Percentiles rank a stretch among this genome's conserved stretches.
These are phyloP conservation scores for Drosophila parabipectinata DNA, from an alignment of 1,140 invertebrate genomes.

Conservation along the genomic window DNA sequence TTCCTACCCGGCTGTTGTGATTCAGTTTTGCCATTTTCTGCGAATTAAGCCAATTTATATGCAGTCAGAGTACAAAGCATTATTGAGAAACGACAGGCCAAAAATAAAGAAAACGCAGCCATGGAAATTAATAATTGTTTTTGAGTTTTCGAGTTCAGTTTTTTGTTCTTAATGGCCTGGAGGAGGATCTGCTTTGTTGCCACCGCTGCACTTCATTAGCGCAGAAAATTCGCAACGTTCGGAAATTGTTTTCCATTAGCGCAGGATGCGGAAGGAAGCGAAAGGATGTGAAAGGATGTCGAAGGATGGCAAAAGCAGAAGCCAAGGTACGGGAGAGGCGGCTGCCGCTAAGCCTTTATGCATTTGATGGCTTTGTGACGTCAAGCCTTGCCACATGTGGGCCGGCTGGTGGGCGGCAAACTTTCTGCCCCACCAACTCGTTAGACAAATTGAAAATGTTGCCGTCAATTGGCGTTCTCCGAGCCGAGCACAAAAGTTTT, in stretches of 20 bases:
- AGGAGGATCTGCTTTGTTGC: slow-evolving; percentile 15
- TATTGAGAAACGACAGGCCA: slow-evolving; percentile 24
- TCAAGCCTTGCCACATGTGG: slow-evolving; percentile 46
- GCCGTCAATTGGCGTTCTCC: slow-evolving; percentile 72
- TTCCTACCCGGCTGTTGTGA: slow-evolving; percentile 32
- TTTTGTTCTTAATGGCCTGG: slow-evolving; percentile 46
- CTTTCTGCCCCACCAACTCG: slow-evolving; percentile 63
- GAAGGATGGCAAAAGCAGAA: neutral
- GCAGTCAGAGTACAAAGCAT: slow-evolving; percentile 40
- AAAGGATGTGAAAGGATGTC: neutral
- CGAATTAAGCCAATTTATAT: slow-evolving; percentile 81
- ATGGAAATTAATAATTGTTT: slow-evolving; percentile 67
- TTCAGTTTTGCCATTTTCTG: slow-evolving; percentile 68
- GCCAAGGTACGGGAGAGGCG: neutral
- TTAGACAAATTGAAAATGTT: slow-evolving; percentile 81
- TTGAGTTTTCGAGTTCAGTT: slow-evolving; percentile 34
- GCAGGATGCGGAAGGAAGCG: slow-evolving; percentile 13
- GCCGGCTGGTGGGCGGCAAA: slow-evolving; percentile 52
- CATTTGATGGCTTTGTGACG: slow-evolving; percentile 77
- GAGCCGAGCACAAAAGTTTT: slow-evolving; percentile 44
- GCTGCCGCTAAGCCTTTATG: slow-evolving; percentile 75
- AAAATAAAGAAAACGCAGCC: slow-evolving; percentile 36
- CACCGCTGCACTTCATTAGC: slow-evolving; percentile 66
- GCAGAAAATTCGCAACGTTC: slow-evolving; percentile 55
- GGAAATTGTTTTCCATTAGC: slow-evolving; percentile 70